phyloP scores from a whole-genome alignment of 2,113 vertebrate species.

The Excalfactoria chinensis region DNA sequence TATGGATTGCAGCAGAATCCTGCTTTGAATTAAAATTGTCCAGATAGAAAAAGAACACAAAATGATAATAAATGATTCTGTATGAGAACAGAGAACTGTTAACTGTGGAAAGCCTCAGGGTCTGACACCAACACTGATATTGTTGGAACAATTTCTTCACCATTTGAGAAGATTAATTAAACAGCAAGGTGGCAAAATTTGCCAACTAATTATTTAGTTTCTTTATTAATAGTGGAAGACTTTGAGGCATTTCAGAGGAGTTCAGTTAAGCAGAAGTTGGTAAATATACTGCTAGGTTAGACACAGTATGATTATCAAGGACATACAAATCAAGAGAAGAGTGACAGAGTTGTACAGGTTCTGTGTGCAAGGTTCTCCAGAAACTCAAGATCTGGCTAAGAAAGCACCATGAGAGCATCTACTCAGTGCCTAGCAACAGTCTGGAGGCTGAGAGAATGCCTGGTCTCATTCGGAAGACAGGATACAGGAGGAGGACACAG shows the following conservation, averaged over 20 bases:
- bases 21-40: not conserved
- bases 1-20: not conserved
- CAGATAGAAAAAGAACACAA: not conserved
- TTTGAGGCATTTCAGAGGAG: not conserved
- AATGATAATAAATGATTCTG: not conserved
- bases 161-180: slow-evolving; percentile 9
- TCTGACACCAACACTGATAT: not conserved
- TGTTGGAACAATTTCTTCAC: not conserved
- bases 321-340: not conserved
- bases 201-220: not conserved
- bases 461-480: slow-evolving; percentile 12
- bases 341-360: not conserved
- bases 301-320: not conserved
- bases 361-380: not conserved
- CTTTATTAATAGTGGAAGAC: not conserved
- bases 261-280: not conserved
- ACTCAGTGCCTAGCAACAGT: slow-evolving; percentile 43
- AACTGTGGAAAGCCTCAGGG: not conserved
- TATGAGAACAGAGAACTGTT: not conserved
- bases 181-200: not conserved
- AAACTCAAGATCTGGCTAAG: not conserved
- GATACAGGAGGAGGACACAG: not conserved
- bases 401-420: not conserved
- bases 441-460: slow-evolving; percentile 34
- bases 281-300: not conserved